Conservation (phyloP, 2,888 invertebrate species). For the Hydriomena furcata region DNA sequence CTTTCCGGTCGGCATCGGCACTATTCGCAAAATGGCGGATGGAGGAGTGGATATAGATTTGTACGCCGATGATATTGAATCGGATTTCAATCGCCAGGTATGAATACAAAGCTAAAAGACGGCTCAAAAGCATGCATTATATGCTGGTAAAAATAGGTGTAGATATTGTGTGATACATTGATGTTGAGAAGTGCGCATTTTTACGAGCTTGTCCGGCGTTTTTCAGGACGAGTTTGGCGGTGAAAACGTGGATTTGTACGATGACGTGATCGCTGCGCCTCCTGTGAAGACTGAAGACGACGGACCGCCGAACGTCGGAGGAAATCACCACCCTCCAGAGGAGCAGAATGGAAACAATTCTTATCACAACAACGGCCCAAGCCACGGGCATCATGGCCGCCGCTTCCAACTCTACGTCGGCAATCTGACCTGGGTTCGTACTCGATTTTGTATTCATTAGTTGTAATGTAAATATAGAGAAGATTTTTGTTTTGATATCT, state of each 20-base stretch:
- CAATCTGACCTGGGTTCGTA: conserved; percentile 98
- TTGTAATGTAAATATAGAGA: conserved; percentile 71
- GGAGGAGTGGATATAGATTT: conserved; percentile 97
- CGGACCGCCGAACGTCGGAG: conserved; percentile 71
- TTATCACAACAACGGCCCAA: conserved; percentile 88
- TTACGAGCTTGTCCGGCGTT: conserved; percentile 41
- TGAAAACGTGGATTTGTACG: conserved; percentile 96
- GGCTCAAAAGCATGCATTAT: neutral
- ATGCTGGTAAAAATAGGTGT: neutral
- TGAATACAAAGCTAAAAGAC: conserved; percentile 24
- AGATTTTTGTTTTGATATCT: conserved; percentile 52
- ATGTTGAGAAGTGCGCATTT: conserved; percentile 5
- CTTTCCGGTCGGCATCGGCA: conserved; percentile 24
- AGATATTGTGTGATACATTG: neutral
- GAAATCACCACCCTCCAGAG: conserved; percentile 81
- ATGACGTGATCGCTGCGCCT: conserved; percentile 95
- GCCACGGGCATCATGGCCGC: conserved; percentile 89
- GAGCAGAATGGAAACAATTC: conserved; percentile 88
- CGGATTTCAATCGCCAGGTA: conserved; percentile 89
- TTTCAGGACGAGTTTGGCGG: conserved; percentile 91
- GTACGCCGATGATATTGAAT: conserved; percentile 98
- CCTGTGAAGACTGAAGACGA: conserved; percentile 84
- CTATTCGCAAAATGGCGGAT: conserved; percentile 91
- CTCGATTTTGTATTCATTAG: conserved; percentile 71
- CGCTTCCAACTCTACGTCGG: conserved; percentile 97